Percentiles rank a stretch among this genome's conserved stretches.
Evolutionary conservation across 2,888 invertebrate species (phyloP).

Genomic region (Argynnis bischoffii): DNA sequence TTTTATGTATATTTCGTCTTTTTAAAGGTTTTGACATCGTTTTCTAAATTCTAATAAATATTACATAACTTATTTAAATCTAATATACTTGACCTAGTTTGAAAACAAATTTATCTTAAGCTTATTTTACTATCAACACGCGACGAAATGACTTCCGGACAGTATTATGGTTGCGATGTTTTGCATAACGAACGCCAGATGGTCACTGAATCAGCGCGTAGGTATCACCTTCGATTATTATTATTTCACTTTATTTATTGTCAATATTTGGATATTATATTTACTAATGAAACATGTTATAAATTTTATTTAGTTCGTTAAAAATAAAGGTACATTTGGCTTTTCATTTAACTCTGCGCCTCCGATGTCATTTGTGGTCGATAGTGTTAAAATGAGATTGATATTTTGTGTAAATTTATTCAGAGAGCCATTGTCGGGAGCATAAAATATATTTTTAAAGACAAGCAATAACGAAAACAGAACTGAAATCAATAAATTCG

Average conservation of each 20-base stretch:
- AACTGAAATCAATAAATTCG: conserved; percentile 21
- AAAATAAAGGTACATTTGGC: too few relatives aligned
- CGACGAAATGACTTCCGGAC: conserved; percentile 41
- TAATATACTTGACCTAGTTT: conserved; percentile 5
- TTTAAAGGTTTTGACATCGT: too few relatives aligned
- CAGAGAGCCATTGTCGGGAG: conserved; percentile 13
- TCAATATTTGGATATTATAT: conserved; percentile 19
- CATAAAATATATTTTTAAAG: conserved; percentile 21
- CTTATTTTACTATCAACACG: conserved; percentile 11
- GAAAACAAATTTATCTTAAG: conserved; percentile 1
- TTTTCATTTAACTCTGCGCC: too few relatives aligned
- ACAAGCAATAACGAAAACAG: conserved; percentile 15
- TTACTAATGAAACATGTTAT: background rate
- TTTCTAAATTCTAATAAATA: too few relatives aligned
- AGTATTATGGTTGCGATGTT: conserved; percentile 42
- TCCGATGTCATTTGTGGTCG: conserved; percentile 6
- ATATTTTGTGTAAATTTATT: conserved; percentile 21
- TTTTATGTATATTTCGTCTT: too few relatives aligned
- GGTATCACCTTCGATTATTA: conserved; percentile 47
- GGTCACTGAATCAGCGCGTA: conserved; percentile 65
- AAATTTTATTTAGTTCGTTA: background rate
- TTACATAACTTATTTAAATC: background rate
- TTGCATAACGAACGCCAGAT: conserved; percentile 65
- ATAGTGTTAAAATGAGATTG: conserved; percentile 10
- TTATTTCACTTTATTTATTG: conserved; percentile 26